Conservation (phyloP, 2,888 invertebrate species). For the Caenorhabditis auriculariae region DNA sequence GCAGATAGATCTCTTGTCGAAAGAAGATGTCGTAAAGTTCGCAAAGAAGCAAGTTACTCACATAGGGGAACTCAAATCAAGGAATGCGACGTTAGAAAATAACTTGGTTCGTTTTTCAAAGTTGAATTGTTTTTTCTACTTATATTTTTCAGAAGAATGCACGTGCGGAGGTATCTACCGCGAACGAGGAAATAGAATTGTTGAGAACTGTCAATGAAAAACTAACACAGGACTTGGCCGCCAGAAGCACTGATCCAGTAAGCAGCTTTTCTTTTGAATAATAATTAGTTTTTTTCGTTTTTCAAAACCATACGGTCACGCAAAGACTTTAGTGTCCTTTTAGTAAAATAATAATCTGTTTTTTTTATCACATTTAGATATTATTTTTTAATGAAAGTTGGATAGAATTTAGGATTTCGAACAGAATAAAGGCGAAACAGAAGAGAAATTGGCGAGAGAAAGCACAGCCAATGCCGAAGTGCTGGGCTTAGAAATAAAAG, state of each 20-base stretch:
- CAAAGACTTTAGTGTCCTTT: too few relatives aligned
- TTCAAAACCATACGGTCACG: too few relatives aligned
- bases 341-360: too few relatives aligned
- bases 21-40: constrained; percentile 27
- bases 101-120: constrained; percentile 2
- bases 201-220: constrained; percentile 16
- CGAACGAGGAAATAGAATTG: constrained; percentile 9
- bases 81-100: constrained; percentile 21
- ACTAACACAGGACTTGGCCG: constrained; percentile 8
- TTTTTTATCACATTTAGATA: too few relatives aligned
- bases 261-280: not conserved
- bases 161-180: constrained; percentile 9
- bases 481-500: constrained; percentile 18
- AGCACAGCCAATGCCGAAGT: constrained; percentile 17
- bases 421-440: too few relatives aligned
- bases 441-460: too few relatives aligned
- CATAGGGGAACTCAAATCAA: constrained; percentile 20
- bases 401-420: too few relatives aligned
- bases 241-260: constrained; percentile 7
- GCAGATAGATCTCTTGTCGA: too few relatives aligned
- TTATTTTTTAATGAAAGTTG: too few relatives aligned
- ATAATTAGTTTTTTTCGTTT: too few relatives aligned
- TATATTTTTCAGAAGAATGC: constrained; percentile 12
- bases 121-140: not conserved
- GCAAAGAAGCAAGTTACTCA: constrained; percentile 26